phyloP scores from a whole-genome alignment of 2,888 invertebrate genomes.

The Drosophila leonis region DNA sequence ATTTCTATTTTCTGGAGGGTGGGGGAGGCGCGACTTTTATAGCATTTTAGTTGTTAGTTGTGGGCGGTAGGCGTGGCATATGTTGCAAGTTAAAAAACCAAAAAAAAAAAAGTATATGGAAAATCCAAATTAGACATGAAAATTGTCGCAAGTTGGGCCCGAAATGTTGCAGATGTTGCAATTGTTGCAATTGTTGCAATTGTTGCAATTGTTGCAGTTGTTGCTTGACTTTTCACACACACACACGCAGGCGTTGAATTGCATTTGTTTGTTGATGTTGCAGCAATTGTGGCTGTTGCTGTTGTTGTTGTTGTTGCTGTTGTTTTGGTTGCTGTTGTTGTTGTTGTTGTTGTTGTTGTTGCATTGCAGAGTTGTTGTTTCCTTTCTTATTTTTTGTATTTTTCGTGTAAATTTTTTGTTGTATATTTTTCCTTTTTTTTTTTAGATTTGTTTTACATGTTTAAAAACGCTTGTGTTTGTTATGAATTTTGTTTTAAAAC shows the following conservation, averaged over 20 bases:
- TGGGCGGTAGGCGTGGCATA: slow-evolving; percentile 46
- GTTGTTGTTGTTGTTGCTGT: slow-evolving; percentile 3
- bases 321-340: not conserved
- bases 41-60: slow-evolving; percentile 28
- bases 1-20: not conserved
- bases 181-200: slow-evolving; percentile 13
- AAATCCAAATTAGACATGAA: slow-evolving; percentile 43
- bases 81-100: slow-evolving; percentile 6
- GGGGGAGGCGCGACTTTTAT: slow-evolving; percentile 8
- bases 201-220: slow-evolving; percentile 29
- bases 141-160: slow-evolving; percentile 47
- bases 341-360: slow-evolving; percentile 29
- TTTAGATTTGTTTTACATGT: slow-evolving; percentile 24
- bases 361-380: slow-evolving; percentile 59
- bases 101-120: slow-evolving; percentile 9
- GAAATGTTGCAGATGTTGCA: slow-evolving; percentile 31
- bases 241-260: slow-evolving; percentile 59
- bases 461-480: slow-evolving; percentile 66
- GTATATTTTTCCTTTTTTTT: slow-evolving; percentile 16
- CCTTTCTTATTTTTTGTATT: slow-evolving; percentile 11
- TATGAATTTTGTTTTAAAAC: slow-evolving; percentile 63
- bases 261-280: slow-evolving; percentile 46
- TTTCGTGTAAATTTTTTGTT: slow-evolving; percentile 26
- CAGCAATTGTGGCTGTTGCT: slow-evolving; percentile 35
- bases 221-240: slow-evolving; percentile 66